These are phyloP conservation scores for Theristicus caerulescens DNA, from an alignment of 2,113 vertebrate species.

Conservation along the genomic window DNA sequence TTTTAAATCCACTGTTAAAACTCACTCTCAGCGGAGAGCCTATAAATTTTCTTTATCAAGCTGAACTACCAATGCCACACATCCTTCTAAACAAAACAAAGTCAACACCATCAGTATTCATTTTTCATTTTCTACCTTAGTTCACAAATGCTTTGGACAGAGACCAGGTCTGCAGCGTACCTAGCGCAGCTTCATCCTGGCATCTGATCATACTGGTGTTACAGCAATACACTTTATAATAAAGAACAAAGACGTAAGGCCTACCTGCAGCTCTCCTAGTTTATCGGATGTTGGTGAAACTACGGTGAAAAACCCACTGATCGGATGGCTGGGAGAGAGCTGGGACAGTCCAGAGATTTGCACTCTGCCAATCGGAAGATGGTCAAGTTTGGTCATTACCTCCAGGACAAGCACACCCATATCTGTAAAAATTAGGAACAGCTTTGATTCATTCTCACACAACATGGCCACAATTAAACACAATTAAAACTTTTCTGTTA, in stretches of 20 bases:
- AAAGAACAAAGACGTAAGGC: background rate
- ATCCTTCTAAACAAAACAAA: background rate
- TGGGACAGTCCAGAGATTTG: constrained; percentile 81
- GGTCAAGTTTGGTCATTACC: constrained; percentile 83
- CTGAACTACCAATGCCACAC: background rate
- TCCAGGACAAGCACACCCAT: constrained; percentile 91
- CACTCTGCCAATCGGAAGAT: constrained; percentile 83
- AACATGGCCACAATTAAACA: rapidly evolving
- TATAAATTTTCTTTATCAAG: background rate
- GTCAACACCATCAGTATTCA: rapidly evolving
- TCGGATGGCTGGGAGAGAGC: constrained; percentile 84
- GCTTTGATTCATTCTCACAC: background rate
- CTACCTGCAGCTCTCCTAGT: constrained; percentile 92
- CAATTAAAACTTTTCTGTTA: background rate
- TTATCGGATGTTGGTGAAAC: constrained; percentile 88
- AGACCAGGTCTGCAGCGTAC: background rate
- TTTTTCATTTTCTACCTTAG: background rate
- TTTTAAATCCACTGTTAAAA: background rate
- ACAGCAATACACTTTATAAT: background rate
- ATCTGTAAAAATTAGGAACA: constrained; percentile 75
- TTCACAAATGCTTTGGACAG: background rate
- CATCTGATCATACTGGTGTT: background rate
- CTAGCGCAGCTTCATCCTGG: background rate
- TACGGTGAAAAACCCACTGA: constrained; percentile 85
- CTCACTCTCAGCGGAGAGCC: background rate